A percentile compares a stretch with the other conserved stretches of the same genome.
These are phyloP conservation scores for Gobio gobio DNA, from an alignment of 2,113 vertebrate species.

Conservation along the genomic window DNA sequence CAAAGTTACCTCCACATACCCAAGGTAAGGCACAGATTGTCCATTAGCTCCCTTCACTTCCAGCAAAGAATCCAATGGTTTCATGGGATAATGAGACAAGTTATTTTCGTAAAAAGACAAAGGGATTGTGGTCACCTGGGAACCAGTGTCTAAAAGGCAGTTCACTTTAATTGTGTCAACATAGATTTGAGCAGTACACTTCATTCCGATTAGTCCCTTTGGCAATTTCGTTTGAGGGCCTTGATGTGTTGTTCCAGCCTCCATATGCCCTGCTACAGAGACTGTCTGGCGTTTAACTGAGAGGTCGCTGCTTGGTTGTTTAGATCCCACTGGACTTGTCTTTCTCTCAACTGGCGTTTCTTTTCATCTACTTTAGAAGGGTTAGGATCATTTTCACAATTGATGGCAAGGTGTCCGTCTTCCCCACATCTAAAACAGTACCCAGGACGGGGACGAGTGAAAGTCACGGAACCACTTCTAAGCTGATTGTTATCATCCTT, in stretches of 20 bases:
- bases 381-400: neutral
- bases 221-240: too few relatives aligned
- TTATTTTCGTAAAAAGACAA: constrained; percentile 1
- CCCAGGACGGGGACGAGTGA: neutral
- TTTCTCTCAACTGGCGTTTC: neutral
- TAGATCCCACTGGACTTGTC: neutral
- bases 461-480: neutral
- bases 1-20: neutral
- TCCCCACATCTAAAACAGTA: neutral
- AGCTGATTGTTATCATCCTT: neutral
- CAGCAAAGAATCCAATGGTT: neutral
- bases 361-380: neutral
- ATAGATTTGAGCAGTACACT: too few relatives aligned
- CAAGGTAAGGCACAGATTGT: constrained; percentile 14
- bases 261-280: too few relatives aligned
- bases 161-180: neutral
- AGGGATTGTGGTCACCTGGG: constrained; percentile 10
- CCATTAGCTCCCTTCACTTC: constrained; percentile 10
- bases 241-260: too few relatives aligned
- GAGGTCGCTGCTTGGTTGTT: neutral
- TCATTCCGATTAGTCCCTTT: too few relatives aligned
- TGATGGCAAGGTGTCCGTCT: neutral
- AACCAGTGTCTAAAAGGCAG: neutral
- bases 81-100: neutral
- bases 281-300: too few relatives aligned